A percentile compares a stretch with the other conserved stretches of the same genome.
phyloP scores from a whole-genome alignment of 2,888 invertebrate genomes.

The Drosophila prolongata region DNA sequence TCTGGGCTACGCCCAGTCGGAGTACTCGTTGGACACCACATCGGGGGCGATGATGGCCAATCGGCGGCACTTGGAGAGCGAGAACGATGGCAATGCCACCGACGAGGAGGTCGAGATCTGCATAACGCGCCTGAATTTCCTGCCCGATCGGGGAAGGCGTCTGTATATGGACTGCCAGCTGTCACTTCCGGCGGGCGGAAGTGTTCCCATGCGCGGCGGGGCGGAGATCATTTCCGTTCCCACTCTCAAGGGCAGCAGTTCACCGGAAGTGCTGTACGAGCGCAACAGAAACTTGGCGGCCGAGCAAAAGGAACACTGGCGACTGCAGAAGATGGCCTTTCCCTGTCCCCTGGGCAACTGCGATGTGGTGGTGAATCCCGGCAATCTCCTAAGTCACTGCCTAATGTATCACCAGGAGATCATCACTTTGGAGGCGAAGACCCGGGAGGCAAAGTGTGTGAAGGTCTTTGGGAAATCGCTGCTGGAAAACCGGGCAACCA shows the following conservation, averaged over 20 bases:
- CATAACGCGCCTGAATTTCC: constrained; percentile 1
- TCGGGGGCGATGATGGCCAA: neutral
- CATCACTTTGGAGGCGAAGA: neutral
- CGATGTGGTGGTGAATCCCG: neutral
- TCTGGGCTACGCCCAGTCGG: constrained; percentile 15
- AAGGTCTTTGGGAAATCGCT: neutral
- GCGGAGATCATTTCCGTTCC: constrained; percentile 2
- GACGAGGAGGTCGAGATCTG: constrained; percentile 29
- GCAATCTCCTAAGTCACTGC: constrained; percentile 9
- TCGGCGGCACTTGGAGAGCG: neutral
- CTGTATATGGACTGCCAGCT: constrained; percentile 11
- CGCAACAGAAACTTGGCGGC: neutral
- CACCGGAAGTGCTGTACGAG: constrained; percentile 22
- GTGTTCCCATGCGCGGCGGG: constrained; percentile 14
- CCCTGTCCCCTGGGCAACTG: constrained; percentile 17
- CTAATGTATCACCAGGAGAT: constrained; percentile 3
- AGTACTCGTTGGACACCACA: constrained; percentile 6
- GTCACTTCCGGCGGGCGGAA: constrained; percentile 2
- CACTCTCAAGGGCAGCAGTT: neutral
- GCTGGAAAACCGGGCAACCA: neutral
- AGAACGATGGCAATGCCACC: constrained; percentile 16
- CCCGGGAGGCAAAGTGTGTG: neutral
- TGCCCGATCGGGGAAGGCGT: neutral
- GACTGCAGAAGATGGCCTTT: constrained; percentile 2
- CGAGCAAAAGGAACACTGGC: neutral